Percentiles rank a stretch among this genome's conserved stretches.
Conservation (phyloP, 2,888 invertebrate species). For the Meliscaeva auricollis region DNA sequence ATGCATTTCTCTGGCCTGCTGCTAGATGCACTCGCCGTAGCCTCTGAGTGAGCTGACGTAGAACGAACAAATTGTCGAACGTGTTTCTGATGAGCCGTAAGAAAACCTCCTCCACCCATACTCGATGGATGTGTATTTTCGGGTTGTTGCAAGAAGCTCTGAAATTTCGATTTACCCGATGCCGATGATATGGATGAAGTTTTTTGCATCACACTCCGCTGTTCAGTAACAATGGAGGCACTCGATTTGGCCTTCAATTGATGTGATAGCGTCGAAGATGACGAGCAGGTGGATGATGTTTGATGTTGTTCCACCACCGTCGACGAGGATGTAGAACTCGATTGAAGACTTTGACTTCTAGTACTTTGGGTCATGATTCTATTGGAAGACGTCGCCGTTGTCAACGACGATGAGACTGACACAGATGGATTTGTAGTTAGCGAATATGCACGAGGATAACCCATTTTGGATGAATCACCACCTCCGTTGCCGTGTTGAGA, state of each 20-base stretch:
- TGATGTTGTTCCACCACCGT: slow-evolving; percentile 80
- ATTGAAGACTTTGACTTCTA: slow-evolving; percentile 83
- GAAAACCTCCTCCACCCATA: slow-evolving; percentile 79
- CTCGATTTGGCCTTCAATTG: slow-evolving; percentile 83
- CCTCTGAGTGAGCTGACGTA: slow-evolving; percentile 84
- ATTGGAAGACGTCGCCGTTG: slow-evolving; percentile 72
- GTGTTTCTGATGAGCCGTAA: slow-evolving; percentile 84
- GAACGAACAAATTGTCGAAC: slow-evolving; percentile 84
- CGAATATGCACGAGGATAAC: slow-evolving; percentile 44
- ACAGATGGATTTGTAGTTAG: slow-evolving; percentile 73
- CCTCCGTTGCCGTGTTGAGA: slow-evolving; percentile 75
- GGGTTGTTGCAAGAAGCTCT: slow-evolving; percentile 83
- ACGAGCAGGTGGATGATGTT: slow-evolving; percentile 72
- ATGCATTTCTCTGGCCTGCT: slow-evolving; percentile 82
- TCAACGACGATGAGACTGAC: slow-evolving; percentile 61
- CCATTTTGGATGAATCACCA: slow-evolving; percentile 51
- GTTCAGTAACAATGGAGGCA: slow-evolving; percentile 82
- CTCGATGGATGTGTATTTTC: slow-evolving; percentile 80
- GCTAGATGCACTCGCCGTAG: slow-evolving; percentile 77
- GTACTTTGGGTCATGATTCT: slow-evolving; percentile 78
- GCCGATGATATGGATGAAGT: slow-evolving; percentile 77
- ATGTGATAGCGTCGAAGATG: slow-evolving; percentile 83
- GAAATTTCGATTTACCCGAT: slow-evolving; percentile 82
- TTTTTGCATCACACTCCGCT: slow-evolving; percentile 80
- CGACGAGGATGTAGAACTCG: slow-evolving; percentile 76